These are phyloP conservation scores for Ctena decussata DNA, from an alignment of 2,888 invertebrate species.

Conservation along the genomic window DNA sequence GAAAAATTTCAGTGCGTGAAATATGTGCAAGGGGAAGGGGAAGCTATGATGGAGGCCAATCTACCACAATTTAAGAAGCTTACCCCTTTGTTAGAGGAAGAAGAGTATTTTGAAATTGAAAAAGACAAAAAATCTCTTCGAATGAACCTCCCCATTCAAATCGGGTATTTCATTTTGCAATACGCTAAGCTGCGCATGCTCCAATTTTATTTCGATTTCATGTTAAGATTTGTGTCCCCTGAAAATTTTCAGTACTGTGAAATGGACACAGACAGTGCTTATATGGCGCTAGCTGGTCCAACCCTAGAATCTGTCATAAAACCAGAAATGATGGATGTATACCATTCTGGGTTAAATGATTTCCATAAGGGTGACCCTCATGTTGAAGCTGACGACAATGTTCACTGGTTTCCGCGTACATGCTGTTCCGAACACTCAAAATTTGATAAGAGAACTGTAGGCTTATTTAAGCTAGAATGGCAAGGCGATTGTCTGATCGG, in stretches of 20 bases:
- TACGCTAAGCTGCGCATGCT: constrained; percentile 25
- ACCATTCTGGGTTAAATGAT: not conserved
- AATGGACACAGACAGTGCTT: constrained; percentile 59
- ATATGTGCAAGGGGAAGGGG: constrained; percentile 5
- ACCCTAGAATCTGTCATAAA: constrained; percentile 9
- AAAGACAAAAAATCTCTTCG: too few species aligned
- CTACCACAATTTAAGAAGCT: not conserved
- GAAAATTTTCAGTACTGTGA: constrained; percentile 38
- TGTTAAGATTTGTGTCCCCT: not conserved
- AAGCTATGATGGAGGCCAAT: not conserved
- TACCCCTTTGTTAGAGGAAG: not conserved
- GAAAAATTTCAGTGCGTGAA: too few species aligned
- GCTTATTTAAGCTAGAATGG: constrained; percentile 7
- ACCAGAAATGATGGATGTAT: constrained; percentile 13
- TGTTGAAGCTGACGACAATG: not conserved
- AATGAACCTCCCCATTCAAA: constrained; percentile 41
- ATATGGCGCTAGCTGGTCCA: constrained; percentile 17
- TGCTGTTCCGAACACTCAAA: constrained; percentile 1
- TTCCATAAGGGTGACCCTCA: not conserved
- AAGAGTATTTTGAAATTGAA: too few species aligned
- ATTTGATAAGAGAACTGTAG: constrained; percentile 1
- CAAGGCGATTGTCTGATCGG: not conserved
- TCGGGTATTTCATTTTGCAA: constrained; percentile 52
- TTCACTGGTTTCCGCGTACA: constrained; percentile 10
- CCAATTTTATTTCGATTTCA: too few species aligned